Evolutionary conservation across 2,797 vertebrate genomes (phyloP), one percentile per base, ranked within the genome.

Genomic region (Pagetopsis macropterus): DNA sequence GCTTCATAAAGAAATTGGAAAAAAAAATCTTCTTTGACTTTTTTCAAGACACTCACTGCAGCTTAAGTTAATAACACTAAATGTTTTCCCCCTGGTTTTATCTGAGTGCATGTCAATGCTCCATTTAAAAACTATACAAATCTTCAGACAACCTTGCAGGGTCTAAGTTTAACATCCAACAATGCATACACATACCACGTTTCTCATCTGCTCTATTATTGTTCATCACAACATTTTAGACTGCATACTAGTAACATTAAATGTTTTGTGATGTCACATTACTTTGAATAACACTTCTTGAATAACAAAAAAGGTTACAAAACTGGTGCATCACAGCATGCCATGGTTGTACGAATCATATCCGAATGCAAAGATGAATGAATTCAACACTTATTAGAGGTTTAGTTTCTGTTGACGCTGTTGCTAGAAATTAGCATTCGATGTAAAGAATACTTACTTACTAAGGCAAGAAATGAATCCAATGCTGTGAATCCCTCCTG

Each of bases 371-470:
- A 70, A 31, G 27, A 31, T 33, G 3, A 49, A 27, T n/a, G 1
- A 46, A 52, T 23, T n/a, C 0, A 9, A 15, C 4, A 4, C 62
- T 60, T 49, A 19, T 54, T 41, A 54, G 9, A 57, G 1, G 10
- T 68, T 74, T 58, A 72, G 33, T 41, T 54, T 27, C 11, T 31
- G 1, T 40, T 52, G 7, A 40, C 13, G 31, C 8, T 49, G 9
- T 7, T 48, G 27, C 52, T 2, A 65, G 59, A 62, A 71, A 62
- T 46, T 4, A n/a, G 14, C 4, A 46, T 57, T 49, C 55, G 71
- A 65, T 33, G 4, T 45, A 23, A 68, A 45, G 12, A 61, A 51
- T 40, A 74, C 54, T 88, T 81, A 88, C 87, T 74, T 83, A 33
- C 40, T 51, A 55, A 63, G n/a, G 37, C 45, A 61, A 21, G 60